Evolutionary conservation across 2,888 invertebrate genomes (phyloP), one percentile per base, ranked within the genome.

Genomic region (Cheilosia vulpina): DNA sequence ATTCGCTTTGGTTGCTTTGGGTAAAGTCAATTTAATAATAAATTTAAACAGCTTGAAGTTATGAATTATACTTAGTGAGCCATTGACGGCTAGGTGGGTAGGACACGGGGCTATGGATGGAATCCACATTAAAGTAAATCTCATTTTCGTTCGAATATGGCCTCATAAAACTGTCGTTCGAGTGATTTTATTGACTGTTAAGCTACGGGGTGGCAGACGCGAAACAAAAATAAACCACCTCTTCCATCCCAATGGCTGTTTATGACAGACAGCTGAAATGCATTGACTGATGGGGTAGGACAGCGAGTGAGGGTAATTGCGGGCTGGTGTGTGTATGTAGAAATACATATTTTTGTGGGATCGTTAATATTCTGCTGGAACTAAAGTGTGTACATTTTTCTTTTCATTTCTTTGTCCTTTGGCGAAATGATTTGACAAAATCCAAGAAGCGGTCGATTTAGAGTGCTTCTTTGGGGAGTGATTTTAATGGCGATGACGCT

Each of bases 111-210:
- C 31, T n/a, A 63, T 55, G 57, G 53, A 55, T 77, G 77, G 31
- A 60, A 60, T 34, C 27, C 31, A 45, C 62, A 69, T 77, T 50
- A 69, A 77, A 77, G 69, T 53, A 69, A 69, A 69, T 77, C 77
- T 69, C 69, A 69, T 77, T 77, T 77, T 45, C 77, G 53, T 53
- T 53, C 55, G 50, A 77, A 77, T 69, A 77, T 69, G 62, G 69
- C 55, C 60, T 47, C 77, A 55, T 77, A 77, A 77, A 77, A 77
- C 62, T 69, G 77, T 77, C 77, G 69, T 69, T 77, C 21, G 43
- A 62, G 69, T 77, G 53, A 69, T 69, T 77, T 77, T 77, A 77
- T 77, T 69, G 77, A 77, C 77, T 69, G 77, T 69, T 77, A 62
- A 77, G 68, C 55, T 47, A 55, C 47, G 69, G 77, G 62, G 62